These are phyloP conservation scores for Corythornis leucogaster DNA, from an alignment of 2,797 vertebrate genomes.

Conservation along the genomic window DNA sequence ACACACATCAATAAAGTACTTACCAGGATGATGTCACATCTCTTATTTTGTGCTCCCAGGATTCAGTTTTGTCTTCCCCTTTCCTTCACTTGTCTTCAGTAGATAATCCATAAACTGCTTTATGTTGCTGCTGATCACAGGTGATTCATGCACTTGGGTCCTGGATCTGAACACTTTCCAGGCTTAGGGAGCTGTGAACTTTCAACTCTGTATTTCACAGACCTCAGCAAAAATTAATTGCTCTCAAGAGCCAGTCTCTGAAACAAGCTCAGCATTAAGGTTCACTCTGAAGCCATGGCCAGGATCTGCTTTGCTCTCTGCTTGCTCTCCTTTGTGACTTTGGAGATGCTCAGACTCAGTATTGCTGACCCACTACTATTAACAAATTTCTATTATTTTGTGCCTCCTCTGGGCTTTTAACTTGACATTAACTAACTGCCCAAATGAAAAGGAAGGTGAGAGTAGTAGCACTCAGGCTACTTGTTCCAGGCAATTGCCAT, in stretches of 20 bases:
- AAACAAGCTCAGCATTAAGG: background rate
- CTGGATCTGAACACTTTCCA: background rate
- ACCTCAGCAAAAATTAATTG: rapidly evolving
- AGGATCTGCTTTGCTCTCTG: background rate
- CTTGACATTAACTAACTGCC: background rate
- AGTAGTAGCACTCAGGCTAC: background rate
- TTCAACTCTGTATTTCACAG: background rate
- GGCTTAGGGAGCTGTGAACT: rapidly evolving
- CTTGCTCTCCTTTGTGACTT: background rate
- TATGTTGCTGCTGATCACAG: background rate
- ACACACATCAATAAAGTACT: background rate
- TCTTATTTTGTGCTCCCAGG: background rate
- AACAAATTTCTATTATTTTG: background rate
- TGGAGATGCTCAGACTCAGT: background rate
- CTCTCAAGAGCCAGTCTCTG: rapidly evolving
- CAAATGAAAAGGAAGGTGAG: background rate
- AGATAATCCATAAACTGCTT: background rate
- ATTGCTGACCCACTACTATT: background rate
- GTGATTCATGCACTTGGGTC: rapidly evolving
- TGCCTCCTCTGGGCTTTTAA: background rate
- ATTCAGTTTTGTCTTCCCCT: background rate
- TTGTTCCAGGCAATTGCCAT: background rate
- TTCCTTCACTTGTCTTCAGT: background rate
- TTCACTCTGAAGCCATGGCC: background rate
- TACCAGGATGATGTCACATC: background rate